phyloP scores from a whole-genome alignment of 2,797 vertebrate genomes.

The Artibeus jamaicensis region DNA sequence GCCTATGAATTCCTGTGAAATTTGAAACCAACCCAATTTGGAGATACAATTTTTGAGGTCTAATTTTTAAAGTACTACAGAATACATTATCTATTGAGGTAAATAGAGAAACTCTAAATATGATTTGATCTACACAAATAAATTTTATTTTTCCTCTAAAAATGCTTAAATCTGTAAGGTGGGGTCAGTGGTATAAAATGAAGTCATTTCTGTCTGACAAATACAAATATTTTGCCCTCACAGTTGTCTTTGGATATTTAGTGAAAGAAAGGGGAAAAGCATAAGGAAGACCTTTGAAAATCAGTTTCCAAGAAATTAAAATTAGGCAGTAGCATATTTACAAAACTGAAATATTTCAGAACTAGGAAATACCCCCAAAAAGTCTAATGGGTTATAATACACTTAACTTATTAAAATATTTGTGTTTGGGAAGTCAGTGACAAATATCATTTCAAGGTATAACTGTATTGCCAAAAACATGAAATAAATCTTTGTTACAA shows the following conservation, averaged over 20 bases:
- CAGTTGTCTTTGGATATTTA: constrained; percentile 18
- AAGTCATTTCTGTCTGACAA: not conserved
- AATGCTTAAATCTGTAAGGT: not conserved
- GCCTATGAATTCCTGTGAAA: not conserved
- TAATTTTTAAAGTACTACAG: not conserved
- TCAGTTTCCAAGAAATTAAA: constrained; percentile 50
- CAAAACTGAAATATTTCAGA: constrained; percentile 35
- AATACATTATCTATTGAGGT: not conserved
- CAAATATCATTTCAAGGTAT: constrained; percentile 32
- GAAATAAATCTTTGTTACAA: not conserved
- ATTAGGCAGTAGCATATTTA: constrained; percentile 10
- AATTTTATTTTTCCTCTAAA: not conserved
- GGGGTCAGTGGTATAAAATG: not conserved
- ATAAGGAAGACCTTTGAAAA: constrained; percentile 42
- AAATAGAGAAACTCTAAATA: not conserved
- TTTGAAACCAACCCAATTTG: constrained; percentile 15
- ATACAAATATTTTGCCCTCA: constrained; percentile 43
- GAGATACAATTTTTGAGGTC: not conserved
- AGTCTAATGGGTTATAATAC: not conserved
- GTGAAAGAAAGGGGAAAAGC: constrained; percentile 2
- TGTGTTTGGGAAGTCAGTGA: constrained; percentile 22
- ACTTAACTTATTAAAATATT: constrained; percentile 44
- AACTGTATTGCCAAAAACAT: not conserved
- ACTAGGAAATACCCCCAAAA: not conserved
- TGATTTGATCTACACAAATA: not conserved